A percentile compares a stretch with the other conserved stretches of the same genome.
Conservation (phyloP, 2,113 vertebrate genomes). For the Hemibagrus wyckioides region DNA sequence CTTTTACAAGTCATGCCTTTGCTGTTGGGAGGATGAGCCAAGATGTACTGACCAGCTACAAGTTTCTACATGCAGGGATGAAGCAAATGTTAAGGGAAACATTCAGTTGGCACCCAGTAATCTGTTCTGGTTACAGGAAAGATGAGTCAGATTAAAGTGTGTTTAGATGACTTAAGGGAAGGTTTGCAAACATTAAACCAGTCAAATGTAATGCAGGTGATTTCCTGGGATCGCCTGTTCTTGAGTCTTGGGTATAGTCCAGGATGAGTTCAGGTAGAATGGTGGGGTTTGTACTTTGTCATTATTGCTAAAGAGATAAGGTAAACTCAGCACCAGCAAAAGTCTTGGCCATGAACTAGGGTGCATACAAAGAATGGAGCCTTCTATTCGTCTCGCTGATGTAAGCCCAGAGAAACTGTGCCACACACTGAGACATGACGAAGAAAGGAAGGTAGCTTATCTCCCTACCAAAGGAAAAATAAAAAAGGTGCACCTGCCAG, state of each 20-base stretch:
- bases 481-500: not conserved
- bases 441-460: slow-evolving; percentile 52
- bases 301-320: slow-evolving; percentile 41
- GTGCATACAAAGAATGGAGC: slow-evolving; percentile 59
- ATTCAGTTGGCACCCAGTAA: slow-evolving; percentile 8
- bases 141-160: slow-evolving; percentile 20
- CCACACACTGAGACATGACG: slow-evolving; percentile 64
- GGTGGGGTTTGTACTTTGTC: slow-evolving; percentile 22
- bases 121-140: slow-evolving; percentile 27
- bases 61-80: slow-evolving; percentile 18
- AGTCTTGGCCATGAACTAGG: slow-evolving; percentile 62
- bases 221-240: not conserved
- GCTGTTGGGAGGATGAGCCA: slow-evolving; percentile 23
- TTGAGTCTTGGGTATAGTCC: not conserved
- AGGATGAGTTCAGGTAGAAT: slow-evolving; percentile 14
- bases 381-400: slow-evolving; percentile 60
- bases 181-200: slow-evolving; percentile 21
- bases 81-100: slow-evolving; percentile 14
- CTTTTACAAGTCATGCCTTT: not conserved
- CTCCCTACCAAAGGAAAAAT: not conserved
- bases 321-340: slow-evolving; percentile 61
- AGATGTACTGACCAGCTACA: not conserved
- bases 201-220: slow-evolving; percentile 10
- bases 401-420: slow-evolving; percentile 67
- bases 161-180: slow-evolving; percentile 13